Evolutionary conservation across 2,888 invertebrate genomes (phyloP).

Genomic region (Fragum whitleyi): DNA sequence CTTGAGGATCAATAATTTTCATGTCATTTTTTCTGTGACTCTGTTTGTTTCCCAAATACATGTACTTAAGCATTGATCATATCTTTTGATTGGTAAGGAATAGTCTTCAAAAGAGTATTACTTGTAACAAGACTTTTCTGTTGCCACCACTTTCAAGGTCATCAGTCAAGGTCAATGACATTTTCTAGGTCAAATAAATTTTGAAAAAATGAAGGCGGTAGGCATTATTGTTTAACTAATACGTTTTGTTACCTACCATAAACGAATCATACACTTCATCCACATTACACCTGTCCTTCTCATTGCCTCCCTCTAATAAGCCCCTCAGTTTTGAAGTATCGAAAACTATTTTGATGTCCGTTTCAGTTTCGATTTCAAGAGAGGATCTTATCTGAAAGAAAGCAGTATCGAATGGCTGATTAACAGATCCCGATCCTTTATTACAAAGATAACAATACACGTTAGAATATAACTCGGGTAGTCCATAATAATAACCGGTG

Average conservation of each 20-base stretch:
- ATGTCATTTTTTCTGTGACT: no score
- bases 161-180: no score
- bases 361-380: not conserved
- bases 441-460: not conserved
- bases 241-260: not conserved
- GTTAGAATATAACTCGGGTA: not conserved
- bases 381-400: not conserved
- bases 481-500: not conserved
- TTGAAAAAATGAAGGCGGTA: no score
- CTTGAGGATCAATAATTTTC: no score
- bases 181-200: no score
- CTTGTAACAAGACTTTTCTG: no score
- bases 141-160: no score
- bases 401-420: not conserved
- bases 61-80: no score
- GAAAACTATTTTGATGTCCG: not conserved
- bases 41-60: no score
- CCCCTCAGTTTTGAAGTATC: not conserved
- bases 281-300: not conserved
- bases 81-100: no score
- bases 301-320: not conserved
- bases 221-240: no score
- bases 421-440: not conserved
- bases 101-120: no score
- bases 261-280: not conserved